These are phyloP conservation scores for Ericerus pela DNA, from an alignment of 1,140 invertebrate species.

Conservation along the genomic window DNA sequence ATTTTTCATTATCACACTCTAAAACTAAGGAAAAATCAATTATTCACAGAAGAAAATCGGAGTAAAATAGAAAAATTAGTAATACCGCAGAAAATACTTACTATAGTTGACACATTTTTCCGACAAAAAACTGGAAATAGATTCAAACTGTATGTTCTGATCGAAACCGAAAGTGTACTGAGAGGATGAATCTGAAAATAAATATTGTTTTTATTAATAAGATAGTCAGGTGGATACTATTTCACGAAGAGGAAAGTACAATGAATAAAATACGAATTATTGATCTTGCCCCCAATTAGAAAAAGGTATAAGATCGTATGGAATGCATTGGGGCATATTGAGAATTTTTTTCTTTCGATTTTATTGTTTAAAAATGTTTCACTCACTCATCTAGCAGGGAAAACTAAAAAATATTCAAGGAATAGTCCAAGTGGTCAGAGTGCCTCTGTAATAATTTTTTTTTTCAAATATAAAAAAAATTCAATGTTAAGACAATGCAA, in stretches of 20 bases:
- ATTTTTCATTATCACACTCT: constrained; percentile 3
- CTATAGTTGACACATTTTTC: constrained; percentile 31
- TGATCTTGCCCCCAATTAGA: not conserved
- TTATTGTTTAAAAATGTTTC: not conserved
- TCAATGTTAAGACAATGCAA: no score
- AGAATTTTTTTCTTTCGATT: not conserved
- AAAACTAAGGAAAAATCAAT: constrained; percentile 19
- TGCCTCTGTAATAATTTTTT: no score
- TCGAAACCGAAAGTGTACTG: not conserved
- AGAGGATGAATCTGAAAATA: not conserved
- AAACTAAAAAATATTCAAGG: no score
- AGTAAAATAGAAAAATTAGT: not conserved
- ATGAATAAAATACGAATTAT: not conserved
- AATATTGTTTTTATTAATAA: not conserved
- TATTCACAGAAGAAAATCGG: constrained; percentile 10
- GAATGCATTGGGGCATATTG: not conserved
- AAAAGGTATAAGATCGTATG: not conserved
- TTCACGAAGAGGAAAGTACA: not conserved
- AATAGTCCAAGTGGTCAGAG: no score
- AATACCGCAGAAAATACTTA: constrained; percentile 23
- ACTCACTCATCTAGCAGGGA: no score
- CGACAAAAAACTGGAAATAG: constrained; percentile 16
- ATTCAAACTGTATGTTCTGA: not conserved
- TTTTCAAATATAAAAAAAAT: no score
- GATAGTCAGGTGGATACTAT: not conserved